Percentiles rank a stretch among this genome's conserved stretches.
These are phyloP conservation scores for Euwallacea fornicatus DNA, from an alignment of 1,140 invertebrate genomes.

Conservation along the genomic window DNA sequence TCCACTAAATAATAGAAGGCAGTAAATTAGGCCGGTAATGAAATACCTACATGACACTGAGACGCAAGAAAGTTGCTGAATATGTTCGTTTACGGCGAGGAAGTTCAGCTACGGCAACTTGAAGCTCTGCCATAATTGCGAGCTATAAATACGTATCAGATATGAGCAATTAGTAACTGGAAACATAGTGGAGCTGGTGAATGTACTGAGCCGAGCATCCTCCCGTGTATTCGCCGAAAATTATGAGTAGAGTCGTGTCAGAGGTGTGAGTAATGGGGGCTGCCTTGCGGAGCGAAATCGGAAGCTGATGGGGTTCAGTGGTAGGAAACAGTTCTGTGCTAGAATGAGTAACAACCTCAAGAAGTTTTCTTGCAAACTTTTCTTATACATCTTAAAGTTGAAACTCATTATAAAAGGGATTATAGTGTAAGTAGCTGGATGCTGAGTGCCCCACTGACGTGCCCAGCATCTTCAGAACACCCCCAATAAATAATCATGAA, in stretches of 20 bases:
- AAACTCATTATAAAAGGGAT: too few relatives aligned
- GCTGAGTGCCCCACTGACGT: too few relatives aligned
- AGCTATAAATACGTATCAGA: slow-evolving; percentile 51
- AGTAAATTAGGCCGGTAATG: slow-evolving; percentile 50
- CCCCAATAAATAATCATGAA: slow-evolving; percentile 2
- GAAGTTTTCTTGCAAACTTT: too few relatives aligned
- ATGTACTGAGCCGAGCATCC: slow-evolving; percentile 36
- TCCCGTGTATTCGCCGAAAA: slow-evolving; percentile 35
- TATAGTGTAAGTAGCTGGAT: too few relatives aligned
- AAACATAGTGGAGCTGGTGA: slow-evolving; percentile 34
- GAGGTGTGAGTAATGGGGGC: slow-evolving; percentile 2
- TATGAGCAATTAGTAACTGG: slow-evolving; percentile 49
- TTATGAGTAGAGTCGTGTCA: slow-evolving; percentile 32
- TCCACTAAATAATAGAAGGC: slow-evolving; percentile 46
- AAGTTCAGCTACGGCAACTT: slow-evolving; percentile 47
- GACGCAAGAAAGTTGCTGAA: slow-evolving; percentile 47
- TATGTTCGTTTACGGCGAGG: slow-evolving; percentile 45
- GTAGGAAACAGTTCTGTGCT: too few relatives aligned
- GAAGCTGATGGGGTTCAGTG: neutral
- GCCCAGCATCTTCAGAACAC: neutral
- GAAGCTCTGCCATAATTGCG: slow-evolving; percentile 48
- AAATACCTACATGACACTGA: slow-evolving; percentile 51
- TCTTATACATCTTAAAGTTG: too few relatives aligned
- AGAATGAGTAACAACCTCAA: too few relatives aligned
- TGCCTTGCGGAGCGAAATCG: slow-evolving; percentile 14